Percentiles rank a stretch among this genome's conserved stretches.
Evolutionary conservation across 1,140 invertebrate species (phyloP).

Genomic region (Ceratitis capitata): DNA sequence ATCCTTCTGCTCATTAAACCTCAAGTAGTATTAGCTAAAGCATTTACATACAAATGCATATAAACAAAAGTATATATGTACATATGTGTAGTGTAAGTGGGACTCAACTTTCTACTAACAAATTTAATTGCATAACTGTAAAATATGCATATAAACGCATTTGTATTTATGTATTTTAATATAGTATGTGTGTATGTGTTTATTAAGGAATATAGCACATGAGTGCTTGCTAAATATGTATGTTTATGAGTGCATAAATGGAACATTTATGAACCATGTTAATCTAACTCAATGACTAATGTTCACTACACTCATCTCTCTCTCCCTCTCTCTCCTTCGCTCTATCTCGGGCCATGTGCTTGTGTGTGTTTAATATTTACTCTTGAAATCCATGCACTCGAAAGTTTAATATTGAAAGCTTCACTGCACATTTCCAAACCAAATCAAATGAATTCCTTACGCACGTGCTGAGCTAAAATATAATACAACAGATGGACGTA

Average conservation of each 20-base stretch:
- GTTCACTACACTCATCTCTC: neutral
- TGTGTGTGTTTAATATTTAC: neutral
- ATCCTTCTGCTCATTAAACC: too few species aligned
- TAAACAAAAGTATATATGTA: neutral
- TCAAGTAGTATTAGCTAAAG: too few species aligned
- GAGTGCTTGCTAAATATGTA: too few species aligned
- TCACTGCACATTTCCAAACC: conserved; percentile 3
- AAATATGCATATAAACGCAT: too few species aligned
- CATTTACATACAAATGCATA: neutral
- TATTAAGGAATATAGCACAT: too few species aligned
- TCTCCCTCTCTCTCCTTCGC: neutral
- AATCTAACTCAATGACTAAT: neutral
- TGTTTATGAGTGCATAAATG: neutral
- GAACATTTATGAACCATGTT: neutral
- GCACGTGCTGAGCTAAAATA: conserved; percentile 31
- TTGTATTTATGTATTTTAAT: too few species aligned
- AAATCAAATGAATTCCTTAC: conserved; percentile 26
- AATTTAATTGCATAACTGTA: too few species aligned
- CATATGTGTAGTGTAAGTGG: too few species aligned
- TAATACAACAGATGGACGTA: neutral
- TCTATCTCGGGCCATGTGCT: neutral
- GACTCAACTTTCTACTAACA: too few species aligned
- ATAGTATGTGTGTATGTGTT: too few species aligned
- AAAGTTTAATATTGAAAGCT: conserved; percentile 32
- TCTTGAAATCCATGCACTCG: neutral